These are phyloP conservation scores for Chunga burmeisteri DNA, from an alignment of 2,113 vertebrate genomes.

Conservation along the genomic window DNA sequence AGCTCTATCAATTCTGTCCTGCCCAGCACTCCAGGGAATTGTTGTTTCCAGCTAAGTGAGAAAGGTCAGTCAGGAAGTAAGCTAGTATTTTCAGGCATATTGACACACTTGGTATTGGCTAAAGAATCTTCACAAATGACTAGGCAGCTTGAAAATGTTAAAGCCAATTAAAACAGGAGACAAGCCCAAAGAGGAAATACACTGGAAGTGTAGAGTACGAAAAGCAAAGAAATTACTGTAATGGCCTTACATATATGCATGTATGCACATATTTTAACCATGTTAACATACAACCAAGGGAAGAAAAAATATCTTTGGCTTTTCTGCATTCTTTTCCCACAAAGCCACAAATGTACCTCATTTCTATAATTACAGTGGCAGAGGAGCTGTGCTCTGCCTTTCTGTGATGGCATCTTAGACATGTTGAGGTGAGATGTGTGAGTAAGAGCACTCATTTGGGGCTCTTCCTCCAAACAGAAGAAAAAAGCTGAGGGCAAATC, in stretches of 20 bases:
- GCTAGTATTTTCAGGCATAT: not conserved
- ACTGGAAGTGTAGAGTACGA: not conserved
- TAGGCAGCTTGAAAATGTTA: not conserved
- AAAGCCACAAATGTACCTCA: rapidly evolving
- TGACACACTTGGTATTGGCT: not conserved
- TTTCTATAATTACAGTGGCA: not conserved
- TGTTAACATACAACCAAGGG: not conserved
- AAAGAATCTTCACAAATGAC: not conserved
- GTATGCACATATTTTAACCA: not conserved
- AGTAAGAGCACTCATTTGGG: not conserved
- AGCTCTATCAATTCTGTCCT: not conserved
- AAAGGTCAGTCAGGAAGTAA: not conserved
- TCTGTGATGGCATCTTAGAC: not conserved
- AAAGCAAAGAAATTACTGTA: not conserved
- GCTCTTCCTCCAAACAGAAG: not conserved
- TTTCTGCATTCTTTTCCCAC: not conserved
- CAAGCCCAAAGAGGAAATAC: not conserved
- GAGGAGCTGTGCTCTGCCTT: not conserved
- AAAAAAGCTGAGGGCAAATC: not conserved
- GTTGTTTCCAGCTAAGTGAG: not conserved
- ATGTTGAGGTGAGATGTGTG: not conserved
- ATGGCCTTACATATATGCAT: not conserved
- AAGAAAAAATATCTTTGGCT: not conserved
- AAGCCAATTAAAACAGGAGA: not conserved
- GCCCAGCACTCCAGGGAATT: not conserved